Evolutionary conservation across 2,113 vertebrate species (phyloP).

Genomic region (Cryptotis parvus): DNA sequence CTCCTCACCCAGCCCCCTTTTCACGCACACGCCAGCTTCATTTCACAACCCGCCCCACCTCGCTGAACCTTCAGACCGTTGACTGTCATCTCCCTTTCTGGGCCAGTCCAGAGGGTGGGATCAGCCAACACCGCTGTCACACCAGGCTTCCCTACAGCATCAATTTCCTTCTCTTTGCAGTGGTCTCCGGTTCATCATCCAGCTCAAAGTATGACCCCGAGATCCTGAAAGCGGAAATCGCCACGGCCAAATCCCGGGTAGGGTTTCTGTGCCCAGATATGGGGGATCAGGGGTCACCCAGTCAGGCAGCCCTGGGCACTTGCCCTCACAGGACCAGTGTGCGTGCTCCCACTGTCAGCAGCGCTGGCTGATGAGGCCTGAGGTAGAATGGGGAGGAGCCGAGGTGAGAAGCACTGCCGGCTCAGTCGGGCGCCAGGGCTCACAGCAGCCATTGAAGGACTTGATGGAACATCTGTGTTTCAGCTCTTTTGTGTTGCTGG

Average conservation of each 20-base stretch:
- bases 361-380: too few species aligned
- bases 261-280: constrained; percentile 63
- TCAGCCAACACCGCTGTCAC: not conserved
- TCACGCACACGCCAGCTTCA: not conserved
- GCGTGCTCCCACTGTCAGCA: too few species aligned
- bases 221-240: constrained; percentile 98
- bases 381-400: too few species aligned
- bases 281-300: too few species aligned
- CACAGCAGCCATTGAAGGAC: too few species aligned
- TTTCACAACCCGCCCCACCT: not conserved
- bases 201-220: constrained; percentile 99
- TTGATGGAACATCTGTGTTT: too few species aligned
- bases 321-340: too few species aligned
- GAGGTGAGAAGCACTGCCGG: too few species aligned
- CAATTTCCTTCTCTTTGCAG: constrained; percentile 85
- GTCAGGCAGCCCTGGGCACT: too few species aligned
- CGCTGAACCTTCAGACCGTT: too few species aligned
- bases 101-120: not conserved
- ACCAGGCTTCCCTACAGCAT: constrained; percentile 36
- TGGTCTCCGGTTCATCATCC: constrained; percentile 96
- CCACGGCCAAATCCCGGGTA: constrained; percentile 98
- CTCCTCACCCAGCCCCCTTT: not conserved
- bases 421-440: too few species aligned
- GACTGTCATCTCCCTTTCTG: not conserved
- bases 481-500: too few species aligned